phyloP scores from a whole-genome alignment of 1,140 invertebrate genomes.

The Leptoteleia sp. region DNA sequence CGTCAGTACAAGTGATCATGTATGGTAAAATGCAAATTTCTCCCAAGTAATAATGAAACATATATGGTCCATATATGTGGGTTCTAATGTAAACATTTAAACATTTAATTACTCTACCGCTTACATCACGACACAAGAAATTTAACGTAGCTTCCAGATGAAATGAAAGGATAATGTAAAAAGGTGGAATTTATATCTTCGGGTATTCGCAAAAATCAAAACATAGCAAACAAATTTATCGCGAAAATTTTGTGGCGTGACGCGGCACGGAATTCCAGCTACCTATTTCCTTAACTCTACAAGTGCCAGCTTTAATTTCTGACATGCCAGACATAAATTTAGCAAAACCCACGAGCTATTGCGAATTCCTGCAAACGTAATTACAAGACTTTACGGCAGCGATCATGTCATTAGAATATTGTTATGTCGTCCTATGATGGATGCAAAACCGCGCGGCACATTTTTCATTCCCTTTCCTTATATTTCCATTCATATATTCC shows the following conservation, averaged over 20 bases:
- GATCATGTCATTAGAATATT: constrained; percentile 44
- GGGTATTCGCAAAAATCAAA: constrained; percentile 41
- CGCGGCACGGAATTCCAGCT: constrained; percentile 29
- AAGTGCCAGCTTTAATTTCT: constrained; percentile 61
- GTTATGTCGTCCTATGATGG: constrained; percentile 41
- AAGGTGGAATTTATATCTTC: too few relatives aligned
- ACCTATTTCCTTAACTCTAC: constrained; percentile 56
- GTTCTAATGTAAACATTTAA: too few relatives aligned
- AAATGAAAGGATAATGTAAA: too few relatives aligned
- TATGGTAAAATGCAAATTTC: too few relatives aligned
- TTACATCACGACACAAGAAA: too few relatives aligned
- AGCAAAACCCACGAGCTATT: constrained; percentile 56
- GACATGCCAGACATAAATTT: constrained; percentile 61
- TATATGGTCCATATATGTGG: too few relatives aligned
- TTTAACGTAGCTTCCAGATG: too few relatives aligned
- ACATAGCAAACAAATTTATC: constrained; percentile 18
- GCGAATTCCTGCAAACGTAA: constrained; percentile 54
- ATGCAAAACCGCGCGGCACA: constrained; percentile 27
- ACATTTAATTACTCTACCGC: too few relatives aligned
- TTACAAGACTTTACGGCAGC: constrained; percentile 54
- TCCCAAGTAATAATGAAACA: too few relatives aligned
- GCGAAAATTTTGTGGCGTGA: constrained; percentile 45
- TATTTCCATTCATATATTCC: background rate
- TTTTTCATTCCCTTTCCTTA: background rate
- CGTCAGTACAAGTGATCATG: too few relatives aligned